These are phyloP conservation scores for Fringilla coelebs DNA, from an alignment of 2,797 vertebrate genomes.

Conservation along the genomic window DNA sequence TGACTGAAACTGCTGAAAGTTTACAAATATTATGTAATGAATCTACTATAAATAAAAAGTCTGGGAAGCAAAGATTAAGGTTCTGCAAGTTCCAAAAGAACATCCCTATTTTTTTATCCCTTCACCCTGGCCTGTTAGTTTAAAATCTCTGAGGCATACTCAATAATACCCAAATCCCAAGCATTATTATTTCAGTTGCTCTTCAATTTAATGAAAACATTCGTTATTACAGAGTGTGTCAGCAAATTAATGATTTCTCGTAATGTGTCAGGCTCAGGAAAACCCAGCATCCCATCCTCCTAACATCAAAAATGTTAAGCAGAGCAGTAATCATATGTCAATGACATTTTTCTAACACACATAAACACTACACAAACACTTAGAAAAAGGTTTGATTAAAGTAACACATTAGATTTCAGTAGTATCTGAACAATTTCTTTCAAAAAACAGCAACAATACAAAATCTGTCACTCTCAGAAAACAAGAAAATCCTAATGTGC, in stretches of 20 bases:
- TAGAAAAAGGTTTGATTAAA: background rate
- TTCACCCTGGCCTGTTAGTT: background rate
- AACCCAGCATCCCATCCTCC: background rate
- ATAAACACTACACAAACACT: background rate
- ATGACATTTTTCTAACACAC: background rate
- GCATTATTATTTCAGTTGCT: background rate
- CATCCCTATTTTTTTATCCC: background rate
- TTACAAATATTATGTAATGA: background rate
- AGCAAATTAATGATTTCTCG: background rate
- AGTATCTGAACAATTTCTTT: background rate
- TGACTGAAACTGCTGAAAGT: background rate
- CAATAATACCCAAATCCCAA: background rate
- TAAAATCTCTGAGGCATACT: background rate
- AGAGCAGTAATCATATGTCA: background rate
- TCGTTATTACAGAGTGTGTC: background rate
- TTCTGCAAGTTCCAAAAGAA: background rate
- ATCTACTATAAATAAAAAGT: background rate
- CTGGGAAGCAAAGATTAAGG: background rate
- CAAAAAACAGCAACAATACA: background rate
- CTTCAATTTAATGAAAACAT: conserved; percentile 9
- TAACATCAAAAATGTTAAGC: background rate
- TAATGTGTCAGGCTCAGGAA: background rate
- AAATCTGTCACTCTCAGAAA: background rate
- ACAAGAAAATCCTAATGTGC: background rate
- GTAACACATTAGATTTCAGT: background rate